These are phyloP conservation scores for Acleris sparsana DNA, from an alignment of 2,888 invertebrate species.

Conservation along the genomic window DNA sequence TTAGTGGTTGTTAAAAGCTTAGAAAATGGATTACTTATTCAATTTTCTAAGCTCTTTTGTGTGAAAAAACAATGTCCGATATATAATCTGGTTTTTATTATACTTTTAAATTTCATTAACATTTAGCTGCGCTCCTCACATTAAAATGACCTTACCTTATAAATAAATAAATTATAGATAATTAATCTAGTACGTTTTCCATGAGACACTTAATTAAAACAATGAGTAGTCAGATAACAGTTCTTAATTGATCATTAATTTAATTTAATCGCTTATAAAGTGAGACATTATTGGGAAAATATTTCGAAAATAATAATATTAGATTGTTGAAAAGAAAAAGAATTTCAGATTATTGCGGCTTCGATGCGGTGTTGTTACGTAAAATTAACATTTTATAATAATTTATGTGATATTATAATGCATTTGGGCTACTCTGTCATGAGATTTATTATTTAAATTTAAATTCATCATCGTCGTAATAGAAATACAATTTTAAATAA, in stretches of 20 bases:
- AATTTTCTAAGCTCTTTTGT: conserved; percentile 6
- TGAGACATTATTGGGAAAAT: conserved; percentile 19
- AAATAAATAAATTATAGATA: neutral
- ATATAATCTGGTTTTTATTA: no score
- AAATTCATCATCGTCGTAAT: conserved; percentile 12
- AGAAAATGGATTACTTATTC: no score
- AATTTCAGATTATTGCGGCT: conserved; percentile 39
- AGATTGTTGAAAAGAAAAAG: conserved; percentile 25
- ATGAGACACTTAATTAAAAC: neutral
- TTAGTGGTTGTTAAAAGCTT: no score
- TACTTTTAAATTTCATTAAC: no score
- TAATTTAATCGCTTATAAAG: conserved; percentile 28
- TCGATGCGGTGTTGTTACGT: conserved; percentile 43
- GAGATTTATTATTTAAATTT: conserved; percentile 26
- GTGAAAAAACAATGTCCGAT: no score
- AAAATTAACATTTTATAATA: conserved; percentile 40
- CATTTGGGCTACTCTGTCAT: conserved; percentile 37
- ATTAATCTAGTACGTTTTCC: neutral
- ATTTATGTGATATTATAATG: conserved; percentile 27
- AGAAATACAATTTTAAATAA: neutral
- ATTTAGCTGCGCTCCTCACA: no score
- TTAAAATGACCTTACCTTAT: no score
- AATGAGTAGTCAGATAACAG: conserved; percentile 10
- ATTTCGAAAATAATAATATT: conserved; percentile 41
- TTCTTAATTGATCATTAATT: conserved; percentile 15